Conservation (phyloP, 1,140 invertebrate species). For the Eumeta japonica region DNA sequence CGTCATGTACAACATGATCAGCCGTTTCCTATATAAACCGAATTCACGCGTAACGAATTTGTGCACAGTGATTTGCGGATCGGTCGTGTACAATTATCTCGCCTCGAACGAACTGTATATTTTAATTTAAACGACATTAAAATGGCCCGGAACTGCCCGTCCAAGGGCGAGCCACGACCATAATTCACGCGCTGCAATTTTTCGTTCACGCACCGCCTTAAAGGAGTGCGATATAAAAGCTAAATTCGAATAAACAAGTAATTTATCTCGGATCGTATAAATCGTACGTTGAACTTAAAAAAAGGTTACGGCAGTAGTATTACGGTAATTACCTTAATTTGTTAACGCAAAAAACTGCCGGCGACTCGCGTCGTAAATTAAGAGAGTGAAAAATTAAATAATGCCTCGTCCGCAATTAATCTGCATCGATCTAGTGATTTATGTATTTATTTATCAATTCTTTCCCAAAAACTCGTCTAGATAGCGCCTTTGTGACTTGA, state of each 20-base stretch:
- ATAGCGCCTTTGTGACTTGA: neutral
- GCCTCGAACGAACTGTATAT: slow-evolving; percentile 18
- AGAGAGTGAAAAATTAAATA: slow-evolving; percentile 28
- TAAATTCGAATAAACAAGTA: slow-evolving; percentile 12
- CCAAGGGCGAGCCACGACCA: slow-evolving; percentile 31
- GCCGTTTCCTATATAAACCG: neutral
- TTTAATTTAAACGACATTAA: slow-evolving; percentile 41
- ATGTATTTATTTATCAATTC: too few relatives aligned
- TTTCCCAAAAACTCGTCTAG: too few relatives aligned
- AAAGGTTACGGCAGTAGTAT: slow-evolving; percentile 43
- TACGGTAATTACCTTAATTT: slow-evolving; percentile 49
- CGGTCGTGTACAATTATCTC: slow-evolving; percentile 19
- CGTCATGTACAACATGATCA: neutral
- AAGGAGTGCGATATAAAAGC: slow-evolving; percentile 21
- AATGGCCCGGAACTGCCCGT: slow-evolving; percentile 31
- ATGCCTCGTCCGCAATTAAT: slow-evolving; percentile 11
- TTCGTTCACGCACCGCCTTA: slow-evolving; percentile 20
- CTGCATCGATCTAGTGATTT: too few relatives aligned
- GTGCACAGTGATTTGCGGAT: slow-evolving; percentile 22
- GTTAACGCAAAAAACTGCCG: slow-evolving; percentile 39
- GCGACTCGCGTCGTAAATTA: slow-evolving; percentile 17
- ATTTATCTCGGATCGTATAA: slow-evolving; percentile 16
- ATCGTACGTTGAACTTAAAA: slow-evolving; percentile 44
- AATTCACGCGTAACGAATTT: neutral
- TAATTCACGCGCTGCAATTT: slow-evolving; percentile 21